Evolutionary conservation across 2,113 vertebrate species (phyloP).

Genomic region (Heterocephalus glaber): DNA sequence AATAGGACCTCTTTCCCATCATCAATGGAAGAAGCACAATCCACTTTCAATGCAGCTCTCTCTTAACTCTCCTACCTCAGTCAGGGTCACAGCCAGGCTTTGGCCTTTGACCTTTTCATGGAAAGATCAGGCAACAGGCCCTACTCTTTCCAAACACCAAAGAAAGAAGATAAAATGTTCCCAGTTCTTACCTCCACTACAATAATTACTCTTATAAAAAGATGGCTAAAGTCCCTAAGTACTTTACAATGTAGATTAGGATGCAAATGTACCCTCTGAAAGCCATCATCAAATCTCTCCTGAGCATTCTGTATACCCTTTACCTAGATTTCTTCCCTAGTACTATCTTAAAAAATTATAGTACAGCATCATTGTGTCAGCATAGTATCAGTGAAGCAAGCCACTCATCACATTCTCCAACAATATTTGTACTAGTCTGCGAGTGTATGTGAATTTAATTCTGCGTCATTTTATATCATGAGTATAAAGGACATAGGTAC

Average conservation of each 20-base stretch:
- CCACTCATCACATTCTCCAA: not conserved
- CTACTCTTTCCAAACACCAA: not conserved
- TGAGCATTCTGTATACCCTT: not conserved
- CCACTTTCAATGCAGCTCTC: not conserved
- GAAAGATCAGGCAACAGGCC: not conserved
- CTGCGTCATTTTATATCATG: not conserved
- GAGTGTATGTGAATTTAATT: not conserved
- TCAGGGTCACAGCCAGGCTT: not conserved
- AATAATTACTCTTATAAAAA: conserved; percentile 26
- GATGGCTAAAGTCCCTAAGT: not conserved
- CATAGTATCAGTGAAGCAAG: not conserved
- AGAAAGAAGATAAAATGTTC: not conserved
- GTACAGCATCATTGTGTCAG: not conserved
- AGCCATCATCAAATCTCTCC: not conserved
- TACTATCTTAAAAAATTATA: not conserved
- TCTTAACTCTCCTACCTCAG: not conserved
- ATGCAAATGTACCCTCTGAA: not conserved
- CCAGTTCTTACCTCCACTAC: not conserved
- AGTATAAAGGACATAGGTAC: not conserved
- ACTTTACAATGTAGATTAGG: not conserved
- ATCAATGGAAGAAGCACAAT: not conserved
- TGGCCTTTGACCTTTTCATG: not conserved
- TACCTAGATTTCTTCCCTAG: not conserved
- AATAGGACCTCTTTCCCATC: not conserved
- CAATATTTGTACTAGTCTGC: not conserved